Evolutionary conservation across 2,797 vertebrate genomes (phyloP).

Genomic region (Mormyrus proboscirostris): DNA sequence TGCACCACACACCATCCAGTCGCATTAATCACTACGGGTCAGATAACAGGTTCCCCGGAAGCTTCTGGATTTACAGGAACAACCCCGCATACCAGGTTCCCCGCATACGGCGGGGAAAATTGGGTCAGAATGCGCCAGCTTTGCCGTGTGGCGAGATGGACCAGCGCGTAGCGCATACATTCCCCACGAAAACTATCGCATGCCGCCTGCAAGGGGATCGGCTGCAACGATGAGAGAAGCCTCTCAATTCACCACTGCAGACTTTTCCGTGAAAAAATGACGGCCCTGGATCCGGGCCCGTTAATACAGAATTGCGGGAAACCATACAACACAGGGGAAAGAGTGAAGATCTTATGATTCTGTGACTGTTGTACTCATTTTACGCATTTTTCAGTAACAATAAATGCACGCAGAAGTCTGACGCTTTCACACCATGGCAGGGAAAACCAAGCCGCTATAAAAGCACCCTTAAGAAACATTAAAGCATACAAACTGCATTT

Average conservation of each 20-base stretch:
- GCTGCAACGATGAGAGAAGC: neutral
- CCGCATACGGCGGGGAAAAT: neutral
- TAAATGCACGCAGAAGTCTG: constrained; percentile 37
- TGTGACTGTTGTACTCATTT: constrained; percentile 14
- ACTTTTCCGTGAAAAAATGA: constrained; percentile 16
- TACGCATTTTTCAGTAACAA: constrained; percentile 36
- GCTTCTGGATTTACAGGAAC: neutral
- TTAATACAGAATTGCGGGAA: constrained; percentile 26
- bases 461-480: neutral
- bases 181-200: neutral
- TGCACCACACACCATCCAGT: neutral
- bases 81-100: neutral
- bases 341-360: constrained; percentile 24
- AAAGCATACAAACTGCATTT: neutral
- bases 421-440: constrained; percentile 37
- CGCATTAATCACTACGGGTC: neutral
- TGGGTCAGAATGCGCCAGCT: neutral
- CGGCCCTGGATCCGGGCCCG: neutral
- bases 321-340: constrained; percentile 1
- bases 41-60: neutral
- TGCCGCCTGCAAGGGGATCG: neutral
- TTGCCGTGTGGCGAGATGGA: neutral
- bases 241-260: neutral
- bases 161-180: neutral
- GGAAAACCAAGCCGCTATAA: constrained; percentile 25